These are phyloP conservation scores for Chrysolina haemoptera DNA, from an alignment of 2,888 invertebrate species.

Conservation along the genomic window DNA sequence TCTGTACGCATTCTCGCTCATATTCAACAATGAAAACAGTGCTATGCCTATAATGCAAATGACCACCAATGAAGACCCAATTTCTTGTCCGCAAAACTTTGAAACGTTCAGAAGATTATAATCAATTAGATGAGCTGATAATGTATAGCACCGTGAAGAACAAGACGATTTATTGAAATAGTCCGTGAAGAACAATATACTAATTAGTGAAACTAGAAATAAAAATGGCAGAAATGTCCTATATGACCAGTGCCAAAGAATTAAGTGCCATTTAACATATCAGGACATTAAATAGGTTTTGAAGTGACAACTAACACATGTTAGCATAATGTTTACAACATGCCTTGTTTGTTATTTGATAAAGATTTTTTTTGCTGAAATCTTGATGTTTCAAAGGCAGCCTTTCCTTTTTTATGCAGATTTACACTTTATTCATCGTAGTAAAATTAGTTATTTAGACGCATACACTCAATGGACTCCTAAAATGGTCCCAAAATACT, in stretches of 20 bases:
- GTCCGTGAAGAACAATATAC: constrained; percentile 5
- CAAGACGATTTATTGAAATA: background rate
- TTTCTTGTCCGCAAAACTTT: background rate
- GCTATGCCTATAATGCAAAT: background rate
- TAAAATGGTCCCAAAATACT: no score
- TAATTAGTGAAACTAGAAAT: background rate
- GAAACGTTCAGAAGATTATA: background rate
- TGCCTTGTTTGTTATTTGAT: no score
- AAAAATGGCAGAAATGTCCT: background rate
- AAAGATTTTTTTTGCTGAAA: no score
- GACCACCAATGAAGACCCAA: background rate
- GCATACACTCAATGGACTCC: no score
- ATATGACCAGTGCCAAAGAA: background rate
- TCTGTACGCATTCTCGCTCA: no score
- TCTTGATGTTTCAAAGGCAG: no score
- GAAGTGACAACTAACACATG: no score
- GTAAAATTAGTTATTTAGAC: no score
- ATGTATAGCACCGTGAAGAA: constrained; percentile 11
- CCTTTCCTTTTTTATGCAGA: no score
- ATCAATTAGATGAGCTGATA: background rate
- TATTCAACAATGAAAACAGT: background rate
- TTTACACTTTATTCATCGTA: no score
- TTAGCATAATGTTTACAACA: no score
- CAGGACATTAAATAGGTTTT: background rate
- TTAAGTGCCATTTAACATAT: background rate